A percentile compares a stretch with the other conserved stretches of the same genome.
Evolutionary conservation across 2,888 invertebrate species (phyloP).

Genomic region (Mechanitis mazaeus): DNA sequence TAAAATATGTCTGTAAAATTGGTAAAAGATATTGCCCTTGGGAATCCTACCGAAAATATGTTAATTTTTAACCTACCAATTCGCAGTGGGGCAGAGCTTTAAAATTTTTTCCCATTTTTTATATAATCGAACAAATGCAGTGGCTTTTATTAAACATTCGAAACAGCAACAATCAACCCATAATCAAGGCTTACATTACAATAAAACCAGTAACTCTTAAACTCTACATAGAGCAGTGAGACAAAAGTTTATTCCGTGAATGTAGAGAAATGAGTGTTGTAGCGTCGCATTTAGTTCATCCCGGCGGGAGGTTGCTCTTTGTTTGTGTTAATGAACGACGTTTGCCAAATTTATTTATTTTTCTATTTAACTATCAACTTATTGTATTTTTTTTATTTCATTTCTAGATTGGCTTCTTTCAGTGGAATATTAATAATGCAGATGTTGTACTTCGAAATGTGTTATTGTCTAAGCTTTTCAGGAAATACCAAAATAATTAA

Average conservation of each 20-base stretch:
- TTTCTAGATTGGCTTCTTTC: background rate
- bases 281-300: slow-evolving; percentile 33
- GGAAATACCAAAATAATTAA: too few species aligned
- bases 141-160: background rate
- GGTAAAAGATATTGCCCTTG: too few species aligned
- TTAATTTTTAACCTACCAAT: too few species aligned
- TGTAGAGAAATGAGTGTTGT: slow-evolving; percentile 45
- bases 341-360: slow-evolving; percentile 30
- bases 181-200: slow-evolving; percentile 4
- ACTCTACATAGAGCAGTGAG: slow-evolving; percentile 19
- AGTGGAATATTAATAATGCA: too few species aligned
- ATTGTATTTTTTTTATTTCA: slow-evolving; percentile 9
- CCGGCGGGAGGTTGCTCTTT: slow-evolving; percentile 27
- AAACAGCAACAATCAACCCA: background rate
- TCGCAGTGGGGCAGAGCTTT: too few species aligned
- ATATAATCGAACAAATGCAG: too few species aligned
- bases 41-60: too few species aligned
- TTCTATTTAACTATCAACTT: slow-evolving; percentile 14
- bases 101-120: too few species aligned
- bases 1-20: too few species aligned
- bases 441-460: too few species aligned
- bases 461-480: too few species aligned
- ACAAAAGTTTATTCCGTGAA: slow-evolving; percentile 45
- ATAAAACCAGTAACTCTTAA: slow-evolving; percentile 13
- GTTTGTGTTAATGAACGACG: slow-evolving; percentile 28